Conservation (phyloP, 2,888 invertebrate species). For the Euplexia lucipara region DNA sequence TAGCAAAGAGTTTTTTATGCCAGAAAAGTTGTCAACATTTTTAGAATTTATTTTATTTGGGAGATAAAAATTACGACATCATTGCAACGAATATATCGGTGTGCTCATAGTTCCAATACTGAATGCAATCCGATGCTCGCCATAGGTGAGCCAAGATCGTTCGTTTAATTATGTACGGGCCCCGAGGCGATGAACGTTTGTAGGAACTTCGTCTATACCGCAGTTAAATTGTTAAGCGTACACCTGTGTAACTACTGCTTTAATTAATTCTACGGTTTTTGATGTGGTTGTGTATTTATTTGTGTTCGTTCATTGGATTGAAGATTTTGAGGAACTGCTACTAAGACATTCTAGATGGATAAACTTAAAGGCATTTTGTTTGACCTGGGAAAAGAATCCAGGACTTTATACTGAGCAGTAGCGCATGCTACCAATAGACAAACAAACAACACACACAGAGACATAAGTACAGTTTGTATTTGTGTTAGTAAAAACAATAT, state of each 20-base stretch:
- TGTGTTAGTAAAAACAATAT: too few species aligned
- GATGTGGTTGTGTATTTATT: neutral
- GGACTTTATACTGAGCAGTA: neutral
- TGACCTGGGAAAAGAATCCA: too few species aligned
- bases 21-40: too few species aligned
- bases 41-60: too few species aligned
- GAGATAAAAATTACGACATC: neutral
- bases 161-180: constrained; percentile 49
- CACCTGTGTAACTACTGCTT: neutral
- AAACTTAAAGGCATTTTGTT: too few species aligned
- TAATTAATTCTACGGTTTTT: constrained; percentile 28
- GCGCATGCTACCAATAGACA: neutral
- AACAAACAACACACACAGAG: neutral
- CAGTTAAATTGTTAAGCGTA: constrained; percentile 28
- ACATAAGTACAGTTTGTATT: too few species aligned
- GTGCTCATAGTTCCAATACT: constrained; percentile 2
- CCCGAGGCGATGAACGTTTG: constrained; percentile 39
- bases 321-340: too few species aligned
- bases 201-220: constrained; percentile 28
- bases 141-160: constrained; percentile 35
- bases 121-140: neutral
- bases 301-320: neutral
- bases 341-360: too few species aligned
- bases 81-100: neutral
- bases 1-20: too few species aligned